These are phyloP conservation scores for Oscheius sp. DNA, from an alignment of 2,888 invertebrate genomes.

Conservation along the genomic window DNA sequence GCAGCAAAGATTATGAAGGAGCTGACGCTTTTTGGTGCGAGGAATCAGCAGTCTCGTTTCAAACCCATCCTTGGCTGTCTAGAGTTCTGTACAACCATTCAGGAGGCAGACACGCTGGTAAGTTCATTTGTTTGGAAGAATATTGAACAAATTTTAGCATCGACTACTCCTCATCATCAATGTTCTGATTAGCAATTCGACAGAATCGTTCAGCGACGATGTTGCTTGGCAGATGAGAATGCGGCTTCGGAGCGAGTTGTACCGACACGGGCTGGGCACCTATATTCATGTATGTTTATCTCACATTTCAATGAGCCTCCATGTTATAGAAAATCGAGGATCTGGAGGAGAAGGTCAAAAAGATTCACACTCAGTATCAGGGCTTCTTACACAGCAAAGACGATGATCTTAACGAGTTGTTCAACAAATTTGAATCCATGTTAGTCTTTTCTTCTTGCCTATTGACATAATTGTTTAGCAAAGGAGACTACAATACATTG, in stretches of 20 bases:
- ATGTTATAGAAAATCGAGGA: constrained; percentile 28
- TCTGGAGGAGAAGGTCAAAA: neutral
- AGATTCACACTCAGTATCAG: constrained; percentile 2
- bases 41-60: constrained; percentile 39
- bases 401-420: constrained; percentile 45
- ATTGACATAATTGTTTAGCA: constrained; percentile 39
- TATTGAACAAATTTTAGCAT: constrained; percentile 31
- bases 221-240: constrained; percentile 55
- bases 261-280: constrained; percentile 40
- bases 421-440: constrained; percentile 40
- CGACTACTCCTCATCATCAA: constrained; percentile 48
- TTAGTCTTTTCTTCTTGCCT: neutral
- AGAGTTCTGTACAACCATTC: constrained; percentile 38
- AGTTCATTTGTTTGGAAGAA: neutral
- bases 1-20: constrained; percentile 52
- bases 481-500: constrained; percentile 57
- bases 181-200: constrained; percentile 75
- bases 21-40: constrained; percentile 31
- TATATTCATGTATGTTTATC: constrained; percentile 11
- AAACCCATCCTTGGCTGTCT: constrained; percentile 47
- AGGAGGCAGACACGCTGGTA: constrained; percentile 37
- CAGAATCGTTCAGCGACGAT: constrained; percentile 76
- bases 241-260: constrained; percentile 51
- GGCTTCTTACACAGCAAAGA: constrained; percentile 29
- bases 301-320: no score